Percentiles rank a stretch among this genome's conserved stretches.
Conservation (phyloP, 1,140 invertebrate genomes). For the Diachasma alloeum region DNA sequence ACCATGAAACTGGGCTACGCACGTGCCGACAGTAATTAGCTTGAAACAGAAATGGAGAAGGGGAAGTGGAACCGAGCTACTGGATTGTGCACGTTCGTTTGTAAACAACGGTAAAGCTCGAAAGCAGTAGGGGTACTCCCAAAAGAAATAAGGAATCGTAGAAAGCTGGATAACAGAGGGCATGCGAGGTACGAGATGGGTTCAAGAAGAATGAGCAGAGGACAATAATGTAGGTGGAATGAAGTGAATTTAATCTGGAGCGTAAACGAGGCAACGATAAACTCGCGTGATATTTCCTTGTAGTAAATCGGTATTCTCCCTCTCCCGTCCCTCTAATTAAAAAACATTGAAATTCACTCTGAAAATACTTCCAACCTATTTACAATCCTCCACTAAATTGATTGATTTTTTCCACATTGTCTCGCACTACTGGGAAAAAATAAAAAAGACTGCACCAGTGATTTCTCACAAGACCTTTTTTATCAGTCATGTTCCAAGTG, state of each 20-base stretch:
- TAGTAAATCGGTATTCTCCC: background rate
- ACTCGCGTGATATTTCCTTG: background rate
- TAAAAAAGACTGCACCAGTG: background rate
- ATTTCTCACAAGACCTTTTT: background rate
- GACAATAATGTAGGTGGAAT: background rate
- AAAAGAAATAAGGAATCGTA: background rate
- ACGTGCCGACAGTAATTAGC: conserved; percentile 36
- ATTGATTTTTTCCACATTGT: background rate
- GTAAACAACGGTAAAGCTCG: conserved; percentile 14
- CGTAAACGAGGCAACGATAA: background rate
- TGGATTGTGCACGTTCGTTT: conserved; percentile 18
- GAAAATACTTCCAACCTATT: background rate
- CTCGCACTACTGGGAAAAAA: background rate
- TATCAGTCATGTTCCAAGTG: conserved; percentile 1
- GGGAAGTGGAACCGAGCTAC: conserved; percentile 1
- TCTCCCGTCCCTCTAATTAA: background rate
- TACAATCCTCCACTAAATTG: background rate
- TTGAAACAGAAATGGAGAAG: conserved; percentile 13
- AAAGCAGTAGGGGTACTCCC: background rate
- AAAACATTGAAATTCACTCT: background rate
- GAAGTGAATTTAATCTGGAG: background rate
- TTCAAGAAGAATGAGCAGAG: background rate
- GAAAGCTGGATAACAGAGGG: background rate
- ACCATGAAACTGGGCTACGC: conserved; percentile 29
- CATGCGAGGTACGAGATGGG: background rate